Conservation (phyloP, 1,140 invertebrate genomes). For the Drosophila parabipectinata region DNA sequence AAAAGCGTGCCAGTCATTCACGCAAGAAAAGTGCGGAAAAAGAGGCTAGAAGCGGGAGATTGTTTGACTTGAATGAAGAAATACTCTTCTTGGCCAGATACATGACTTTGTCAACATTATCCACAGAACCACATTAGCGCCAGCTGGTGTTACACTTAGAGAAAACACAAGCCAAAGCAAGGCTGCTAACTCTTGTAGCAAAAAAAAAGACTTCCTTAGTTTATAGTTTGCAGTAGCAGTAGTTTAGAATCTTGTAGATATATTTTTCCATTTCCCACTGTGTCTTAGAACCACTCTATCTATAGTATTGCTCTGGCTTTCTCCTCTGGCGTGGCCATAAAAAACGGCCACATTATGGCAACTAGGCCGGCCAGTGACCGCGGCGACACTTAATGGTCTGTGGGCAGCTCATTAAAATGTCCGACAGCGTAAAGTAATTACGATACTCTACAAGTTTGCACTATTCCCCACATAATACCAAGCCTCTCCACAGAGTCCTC, state of each 20-base stretch:
- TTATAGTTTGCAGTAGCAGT: no score
- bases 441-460: constrained; percentile 69
- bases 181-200: no score
- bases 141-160: constrained; percentile 49
- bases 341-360: constrained; percentile 73
- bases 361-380: constrained; percentile 78
- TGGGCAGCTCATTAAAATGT: constrained; percentile 71
- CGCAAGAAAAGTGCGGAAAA: constrained; percentile 30
- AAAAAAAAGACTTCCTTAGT: no score
- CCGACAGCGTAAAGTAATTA: constrained; percentile 75
- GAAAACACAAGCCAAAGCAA: constrained; percentile 1
- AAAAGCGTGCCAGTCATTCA: constrained; percentile 38
- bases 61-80: constrained; percentile 54
- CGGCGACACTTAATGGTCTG: constrained; percentile 58
- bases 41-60: constrained; percentile 10
- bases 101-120: constrained; percentile 55
- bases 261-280: neutral
- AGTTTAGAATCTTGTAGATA: no score
- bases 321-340: constrained; percentile 57
- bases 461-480: constrained; percentile 22
- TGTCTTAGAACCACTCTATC: neutral
- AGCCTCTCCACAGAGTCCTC: neutral
- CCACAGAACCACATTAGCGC: constrained; percentile 64
- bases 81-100: constrained; percentile 24
- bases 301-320: constrained; percentile 48